Evolutionary conservation across 2,797 vertebrate species (phyloP).

Genomic region (Sebastiscus tertius): DNA sequence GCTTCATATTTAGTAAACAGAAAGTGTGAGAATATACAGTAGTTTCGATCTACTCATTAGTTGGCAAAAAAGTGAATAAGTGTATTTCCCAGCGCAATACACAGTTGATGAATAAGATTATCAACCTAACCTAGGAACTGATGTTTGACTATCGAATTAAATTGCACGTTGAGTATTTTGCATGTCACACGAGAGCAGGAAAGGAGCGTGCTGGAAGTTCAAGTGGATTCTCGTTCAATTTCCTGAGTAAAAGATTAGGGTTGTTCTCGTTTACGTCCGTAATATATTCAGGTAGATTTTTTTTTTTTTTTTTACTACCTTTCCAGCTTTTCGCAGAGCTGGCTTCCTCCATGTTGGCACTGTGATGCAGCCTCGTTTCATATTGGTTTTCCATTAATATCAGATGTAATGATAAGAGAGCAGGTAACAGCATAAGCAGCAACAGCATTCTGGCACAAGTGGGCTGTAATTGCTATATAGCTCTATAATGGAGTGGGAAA

Average conservation of each 20-base stretch:
- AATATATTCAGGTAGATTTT: slow-evolving; percentile 16
- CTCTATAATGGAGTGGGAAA: slow-evolving; percentile 23
- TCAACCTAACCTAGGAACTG: neutral
- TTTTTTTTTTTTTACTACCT: neutral
- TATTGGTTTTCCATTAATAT: slow-evolving; percentile 54
- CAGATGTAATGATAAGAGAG: slow-evolving; percentile 49
- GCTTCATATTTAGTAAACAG: neutral
- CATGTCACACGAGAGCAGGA: neutral
- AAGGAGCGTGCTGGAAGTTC: neutral
- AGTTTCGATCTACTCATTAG: neutral
- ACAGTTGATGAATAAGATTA: neutral
- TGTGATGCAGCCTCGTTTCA: slow-evolving; percentile 26
- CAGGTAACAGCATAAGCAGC: slow-evolving; percentile 36
- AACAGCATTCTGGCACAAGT: slow-evolving; percentile 39
- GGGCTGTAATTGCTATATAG: slow-evolving; percentile 46
- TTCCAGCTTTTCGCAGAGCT: neutral
- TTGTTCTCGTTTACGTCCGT: neutral
- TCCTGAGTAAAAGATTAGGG: neutral
- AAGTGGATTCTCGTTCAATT: slow-evolving; percentile 20
- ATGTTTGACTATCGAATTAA: neutral
- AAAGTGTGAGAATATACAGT: no score
- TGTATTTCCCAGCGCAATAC: neutral
- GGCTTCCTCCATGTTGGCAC: neutral
- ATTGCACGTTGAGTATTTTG: neutral
- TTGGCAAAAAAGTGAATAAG: neutral